Base-by-base conservation (phyloP, 1,140 invertebrate species). In the Hermetia illucens region DNA sequence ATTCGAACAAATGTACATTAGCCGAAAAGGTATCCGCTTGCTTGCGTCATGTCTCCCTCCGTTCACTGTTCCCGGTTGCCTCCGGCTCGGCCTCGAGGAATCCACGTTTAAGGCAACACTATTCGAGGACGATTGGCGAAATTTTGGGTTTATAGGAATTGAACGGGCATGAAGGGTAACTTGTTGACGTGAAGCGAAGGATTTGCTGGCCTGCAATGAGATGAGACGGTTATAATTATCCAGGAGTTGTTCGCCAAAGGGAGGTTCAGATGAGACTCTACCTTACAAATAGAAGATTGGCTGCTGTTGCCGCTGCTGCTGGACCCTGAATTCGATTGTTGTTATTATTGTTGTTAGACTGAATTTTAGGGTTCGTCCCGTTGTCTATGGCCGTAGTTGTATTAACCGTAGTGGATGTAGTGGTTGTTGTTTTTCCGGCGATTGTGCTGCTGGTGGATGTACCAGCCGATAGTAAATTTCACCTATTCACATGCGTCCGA, bases 401-500 rank as follows among this genome's bases (percentile, higher is more conserved):
- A n/a, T n/a, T n/a, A n/a, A n/a, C n/a, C n/a, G 17, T 40, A 32
- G 30, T 21, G 38, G 21, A 22, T 40, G 38, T 44, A 38, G 35
- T 44, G 42, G 41, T 37, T 45, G 42, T 40, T 43, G 44, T 27
- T 41, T 33, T n/a, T n/a, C n/a, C n/a, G n/a, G n/a, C n/a, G n/a
- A n/a, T 38, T 22, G 36, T 38, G 36, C 21, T 10, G 36, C 20
- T 34, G 36, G n/a, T n/a, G n/a, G n/a, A n/a, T n/a, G n/a, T n/a
- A 32, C 41, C 41, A 40, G 21, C 40, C 21, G 27, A 44, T 45
- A 55, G 40, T 46, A 52, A 49, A 45, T 58, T 58, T 58, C 55
- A 58, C 55, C 55, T 58, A 22, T 58, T 58, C 49, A 58, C 55
- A 32, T 58, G 55, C 20, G 45, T 58, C 36, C 55, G 55, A 51